Base-by-base conservation (phyloP, 2,113 vertebrate species). In the Dryoscopus gambensis region DNA sequence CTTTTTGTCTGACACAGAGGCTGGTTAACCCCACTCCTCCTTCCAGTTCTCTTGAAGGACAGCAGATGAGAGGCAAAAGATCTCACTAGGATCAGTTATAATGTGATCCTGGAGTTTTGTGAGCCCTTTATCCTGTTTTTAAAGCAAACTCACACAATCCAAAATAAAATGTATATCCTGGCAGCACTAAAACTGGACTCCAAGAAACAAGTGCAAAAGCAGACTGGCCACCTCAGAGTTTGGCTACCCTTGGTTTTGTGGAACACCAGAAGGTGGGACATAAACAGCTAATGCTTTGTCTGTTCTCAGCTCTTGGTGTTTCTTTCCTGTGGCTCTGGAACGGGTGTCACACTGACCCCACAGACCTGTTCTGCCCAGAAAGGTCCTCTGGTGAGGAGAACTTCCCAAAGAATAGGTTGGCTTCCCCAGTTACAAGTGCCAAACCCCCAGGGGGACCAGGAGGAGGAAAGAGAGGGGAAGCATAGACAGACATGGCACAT, bases 391-490 rank as follows among this genome's bases (percentile, higher is more conserved):
- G 33, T 11, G n/a, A 82, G 71, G 35, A 86, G 16, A 87, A 46
- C 8, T 81, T 90, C 46, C 46, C 56, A n/a, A 60, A 57, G 11
- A 53, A 30, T 55, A 70, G 27, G 15, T 1, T 79, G 68, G 7
- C 18, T 90, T 73, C 24, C 44, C 49, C 23, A 25, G n/a, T 81
- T 42, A 95, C 25, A 92, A 64, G 65, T 73, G 62, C 64, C 83
- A 82, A 79, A 65, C 0, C 8, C 53, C 31, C 52, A 90, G 23
- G 7, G n/a, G 24, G 11, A 92, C 18, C 64, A 90, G 69, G 85
- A 96, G 64, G 39, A 94, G 40, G 75, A 89, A 57, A 39, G 49
- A 89, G 40, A 97, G 12, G 17, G 21, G 31, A 74, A 95, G 65
- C 20, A 23, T 0, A n/a, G 78, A n/a, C 53, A 76, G 53, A 30